Percentiles rank a stretch among this genome's conserved stretches.
Evolutionary conservation across 2,797 vertebrate species (phyloP).

Genomic region (Poliocrania exsul): DNA sequence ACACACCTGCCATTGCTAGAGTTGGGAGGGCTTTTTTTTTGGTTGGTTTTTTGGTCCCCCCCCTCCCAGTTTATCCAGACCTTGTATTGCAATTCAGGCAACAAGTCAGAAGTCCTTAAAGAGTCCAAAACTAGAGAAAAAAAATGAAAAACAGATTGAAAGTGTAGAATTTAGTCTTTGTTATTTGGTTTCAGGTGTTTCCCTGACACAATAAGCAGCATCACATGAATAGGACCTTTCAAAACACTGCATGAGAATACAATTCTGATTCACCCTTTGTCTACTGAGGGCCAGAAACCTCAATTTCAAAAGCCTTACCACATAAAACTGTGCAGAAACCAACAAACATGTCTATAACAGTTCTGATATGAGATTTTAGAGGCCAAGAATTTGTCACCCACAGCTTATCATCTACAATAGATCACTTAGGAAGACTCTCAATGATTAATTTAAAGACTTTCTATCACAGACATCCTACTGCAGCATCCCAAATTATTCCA

Average conservation of each 20-base stretch:
- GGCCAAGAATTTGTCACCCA: background rate
- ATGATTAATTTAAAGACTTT: background rate
- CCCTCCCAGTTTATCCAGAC: background rate
- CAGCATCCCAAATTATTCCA: background rate
- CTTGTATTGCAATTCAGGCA: background rate
- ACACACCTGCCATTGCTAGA: background rate
- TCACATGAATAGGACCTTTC: background rate
- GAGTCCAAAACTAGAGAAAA: background rate
- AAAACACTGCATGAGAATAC: background rate
- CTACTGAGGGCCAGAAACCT: background rate
- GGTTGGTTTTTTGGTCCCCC: too few species aligned
- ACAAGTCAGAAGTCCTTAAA: background rate
- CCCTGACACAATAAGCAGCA: background rate
- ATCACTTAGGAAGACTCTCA: background rate
- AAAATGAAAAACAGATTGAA: background rate
- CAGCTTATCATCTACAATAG: background rate
- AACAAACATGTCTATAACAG: background rate
- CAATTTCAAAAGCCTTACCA: background rate
- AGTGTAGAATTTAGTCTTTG: background rate
- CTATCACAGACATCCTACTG: background rate
- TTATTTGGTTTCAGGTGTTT: background rate
- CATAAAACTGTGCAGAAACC: background rate
- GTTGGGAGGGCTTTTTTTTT: too few species aligned
- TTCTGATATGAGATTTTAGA: background rate
- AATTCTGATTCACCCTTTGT: background rate